phyloP scores from a whole-genome alignment of 2,888 invertebrate genomes.

The Uloborus plumipes region DNA sequence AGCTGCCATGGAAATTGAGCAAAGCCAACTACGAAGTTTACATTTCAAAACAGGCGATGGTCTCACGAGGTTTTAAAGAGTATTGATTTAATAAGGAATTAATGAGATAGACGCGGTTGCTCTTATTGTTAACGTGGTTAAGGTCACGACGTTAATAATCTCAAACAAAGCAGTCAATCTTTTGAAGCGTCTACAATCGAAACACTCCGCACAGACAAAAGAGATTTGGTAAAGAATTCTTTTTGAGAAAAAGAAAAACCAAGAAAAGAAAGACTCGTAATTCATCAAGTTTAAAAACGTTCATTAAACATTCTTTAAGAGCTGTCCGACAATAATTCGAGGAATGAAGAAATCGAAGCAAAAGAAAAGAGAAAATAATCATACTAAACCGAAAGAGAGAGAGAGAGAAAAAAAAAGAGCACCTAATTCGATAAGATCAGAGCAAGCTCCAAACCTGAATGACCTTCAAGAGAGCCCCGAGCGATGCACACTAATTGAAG shows the following conservation, averaged over 20 bases:
- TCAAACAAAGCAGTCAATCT: no score
- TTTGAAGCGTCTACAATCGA: no score
- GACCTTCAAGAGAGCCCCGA: slow-evolving; percentile 25
- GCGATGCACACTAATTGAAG: slow-evolving; percentile 48
- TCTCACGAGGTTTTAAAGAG: no score
- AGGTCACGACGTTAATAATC: no score
- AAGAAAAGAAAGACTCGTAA: background rate
- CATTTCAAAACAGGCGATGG: no score
- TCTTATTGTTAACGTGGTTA: no score
- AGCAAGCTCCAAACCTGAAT: slow-evolving; percentile 6
- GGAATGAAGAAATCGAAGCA: slow-evolving; percentile 10
- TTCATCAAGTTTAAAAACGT: slow-evolving; percentile 44
- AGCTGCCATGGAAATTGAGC: no score
- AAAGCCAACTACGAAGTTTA: no score
- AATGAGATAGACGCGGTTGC: no score
- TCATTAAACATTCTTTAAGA: slow-evolving; percentile 36
- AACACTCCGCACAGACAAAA: background rate
- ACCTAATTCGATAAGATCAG: slow-evolving; percentile 44
- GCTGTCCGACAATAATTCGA: slow-evolving; percentile 18
- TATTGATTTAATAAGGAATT: no score
- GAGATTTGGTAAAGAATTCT: slow-evolving; percentile 1
- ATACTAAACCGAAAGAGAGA: background rate
- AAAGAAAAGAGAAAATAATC: background rate
- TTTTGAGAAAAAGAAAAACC: slow-evolving; percentile 7
- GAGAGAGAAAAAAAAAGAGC: slow-evolving; percentile 14